Evolutionary conservation across 2,113 vertebrate genomes (phyloP), one percentile per base, ranked within the genome.

Genomic region (Hemibagrus wyckioides): DNA sequence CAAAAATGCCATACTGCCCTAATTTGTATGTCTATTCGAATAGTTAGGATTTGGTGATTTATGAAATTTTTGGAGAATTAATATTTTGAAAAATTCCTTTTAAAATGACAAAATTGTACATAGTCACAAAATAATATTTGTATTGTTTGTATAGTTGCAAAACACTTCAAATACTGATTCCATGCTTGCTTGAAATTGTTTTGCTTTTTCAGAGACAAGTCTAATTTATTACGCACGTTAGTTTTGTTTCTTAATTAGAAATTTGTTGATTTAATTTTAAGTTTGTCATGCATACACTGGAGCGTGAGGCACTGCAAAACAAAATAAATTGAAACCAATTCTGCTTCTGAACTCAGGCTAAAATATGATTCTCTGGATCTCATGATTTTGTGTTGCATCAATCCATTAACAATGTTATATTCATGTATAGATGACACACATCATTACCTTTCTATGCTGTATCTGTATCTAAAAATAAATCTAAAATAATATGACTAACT

Each of bases 391-490:
- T 86, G 71, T 80, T 69, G 63, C 50, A 80, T 86, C 67, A 81
- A 56, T 77, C 63, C 67, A 84, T 88, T 82, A 80, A 80, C 41
- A 88, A 65, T 9, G 76, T 56, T 80, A 71, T 85, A 88, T 88
- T 84, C 48, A 69, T 81, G 76, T 15, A n/a, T 5, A 48, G 25
- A 28, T 25, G 39, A 41, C 69, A 41, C 14, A 4, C 44, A 50
- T 75, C 21, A 80, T 86, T 23, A 48, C 48, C 71, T 75, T 80
- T 65, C 30, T 57, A 82, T 87, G 79, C 8, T 30, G 65, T 48
- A 48, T 44, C 41, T 88, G 56, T 73, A 84, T 76, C 57, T 59
- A 28, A 65, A 88, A n/a, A n/a, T n/a, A n/a, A n/a, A n/a, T n/a
- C n/a, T n/a, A n/a, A 88, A 88, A 50, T 28, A 2, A 75, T 28